phyloP scores from a whole-genome alignment of 1,140 invertebrate genomes.

The Caenorhabditis brenneri region DNA sequence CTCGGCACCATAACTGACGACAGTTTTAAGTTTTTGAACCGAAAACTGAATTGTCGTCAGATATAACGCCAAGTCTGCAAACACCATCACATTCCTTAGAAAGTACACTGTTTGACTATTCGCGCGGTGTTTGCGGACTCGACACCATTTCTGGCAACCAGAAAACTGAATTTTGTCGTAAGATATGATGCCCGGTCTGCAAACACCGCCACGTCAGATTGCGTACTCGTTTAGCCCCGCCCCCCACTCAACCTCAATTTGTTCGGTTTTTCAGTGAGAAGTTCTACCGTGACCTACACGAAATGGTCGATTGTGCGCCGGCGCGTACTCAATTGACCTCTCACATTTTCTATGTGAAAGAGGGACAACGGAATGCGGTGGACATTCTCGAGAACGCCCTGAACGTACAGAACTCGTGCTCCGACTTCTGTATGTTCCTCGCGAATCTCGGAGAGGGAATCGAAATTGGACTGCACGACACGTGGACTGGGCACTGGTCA shows the following conservation, averaged over 20 bases:
- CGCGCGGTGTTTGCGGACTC: too few species aligned
- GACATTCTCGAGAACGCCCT: slow-evolving; percentile 84
- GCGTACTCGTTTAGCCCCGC: too few species aligned
- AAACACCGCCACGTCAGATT: too few species aligned
- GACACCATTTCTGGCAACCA: too few species aligned
- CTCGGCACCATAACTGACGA: too few species aligned
- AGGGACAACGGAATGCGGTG: slow-evolving; percentile 79
- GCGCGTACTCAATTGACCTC: slow-evolving; percentile 83
- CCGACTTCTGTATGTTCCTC: slow-evolving; percentile 64
- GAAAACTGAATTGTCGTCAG: too few species aligned
- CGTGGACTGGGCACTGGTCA: slow-evolving; percentile 66
- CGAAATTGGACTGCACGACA: slow-evolving; percentile 54
- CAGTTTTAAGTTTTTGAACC: too few species aligned
- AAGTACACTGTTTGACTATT: too few species aligned
- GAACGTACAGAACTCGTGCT: slow-evolving; percentile 60
- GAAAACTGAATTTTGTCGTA: not conserved
- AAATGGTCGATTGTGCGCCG: slow-evolving; percentile 62
- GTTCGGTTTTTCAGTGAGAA: slow-evolving; percentile 54
- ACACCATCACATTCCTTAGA: too few species aligned
- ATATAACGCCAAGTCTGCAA: too few species aligned
- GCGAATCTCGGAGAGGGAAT: slow-evolving; percentile 62
- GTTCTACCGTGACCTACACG: slow-evolving; percentile 64
- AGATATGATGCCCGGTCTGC: too few species aligned
- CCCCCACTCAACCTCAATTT: not conserved
- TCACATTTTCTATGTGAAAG: slow-evolving; percentile 90